Conservation (phyloP, 30 jellyfish, hydroid and myxozoan genomes). For the Cassiopea andromeda region DNA sequence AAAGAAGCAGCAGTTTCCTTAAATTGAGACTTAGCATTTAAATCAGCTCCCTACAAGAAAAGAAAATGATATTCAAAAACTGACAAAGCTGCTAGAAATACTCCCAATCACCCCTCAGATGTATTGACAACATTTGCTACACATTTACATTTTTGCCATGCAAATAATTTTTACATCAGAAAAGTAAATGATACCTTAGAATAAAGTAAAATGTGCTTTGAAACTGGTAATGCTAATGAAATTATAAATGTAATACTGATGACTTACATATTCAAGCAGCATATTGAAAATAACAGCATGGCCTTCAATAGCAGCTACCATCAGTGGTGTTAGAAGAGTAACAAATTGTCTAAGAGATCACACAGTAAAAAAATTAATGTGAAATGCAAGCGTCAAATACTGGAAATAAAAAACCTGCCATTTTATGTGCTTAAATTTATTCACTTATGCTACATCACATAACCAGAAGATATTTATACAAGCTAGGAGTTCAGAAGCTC, state of each 20-base stretch:
- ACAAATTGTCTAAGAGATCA: slow-evolving; percentile 28
- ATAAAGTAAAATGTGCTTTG: too few species aligned
- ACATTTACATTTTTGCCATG: too few species aligned
- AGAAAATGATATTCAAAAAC: background rate
- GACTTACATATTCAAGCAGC: slow-evolving; percentile 88
- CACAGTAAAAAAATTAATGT: background rate
- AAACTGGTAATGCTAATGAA: background rate
- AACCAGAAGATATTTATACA: too few species aligned
- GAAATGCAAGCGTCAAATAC: background rate
- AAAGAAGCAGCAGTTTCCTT: slow-evolving; percentile 79
- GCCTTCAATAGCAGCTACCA: slow-evolving; percentile 98
- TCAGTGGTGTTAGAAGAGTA: slow-evolving; percentile 85
- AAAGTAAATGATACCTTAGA: too few species aligned
- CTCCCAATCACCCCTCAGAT: too few species aligned
- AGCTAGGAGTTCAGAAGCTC: too few species aligned
- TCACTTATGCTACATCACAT: too few species aligned
- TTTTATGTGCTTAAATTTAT: background rate
- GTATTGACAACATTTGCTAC: too few species aligned
- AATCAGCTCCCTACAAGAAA: slow-evolving; percentile 81
- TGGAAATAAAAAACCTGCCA: background rate
- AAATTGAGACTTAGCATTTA: slow-evolving; percentile 61
- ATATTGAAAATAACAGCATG: slow-evolving; percentile 90
- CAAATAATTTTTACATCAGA: too few species aligned
- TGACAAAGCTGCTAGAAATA: too few species aligned
- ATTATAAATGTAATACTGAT: background rate